These are phyloP conservation scores for Thaleichthys pacificus DNA, from an alignment of 2,797 vertebrate genomes.

Conservation along the genomic window DNA sequence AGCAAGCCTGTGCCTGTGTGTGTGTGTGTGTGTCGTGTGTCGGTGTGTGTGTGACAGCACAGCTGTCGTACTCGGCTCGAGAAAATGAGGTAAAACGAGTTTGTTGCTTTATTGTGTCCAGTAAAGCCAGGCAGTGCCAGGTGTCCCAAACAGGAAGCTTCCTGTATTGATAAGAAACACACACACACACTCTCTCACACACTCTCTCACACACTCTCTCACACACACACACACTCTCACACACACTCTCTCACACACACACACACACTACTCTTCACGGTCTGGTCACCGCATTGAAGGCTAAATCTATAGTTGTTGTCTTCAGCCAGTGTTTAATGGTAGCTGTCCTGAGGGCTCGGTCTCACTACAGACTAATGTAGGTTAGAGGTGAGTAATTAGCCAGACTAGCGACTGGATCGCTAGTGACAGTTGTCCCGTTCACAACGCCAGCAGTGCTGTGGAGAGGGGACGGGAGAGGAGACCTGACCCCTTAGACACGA, in stretches of 20 bases:
- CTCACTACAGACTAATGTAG: neutral
- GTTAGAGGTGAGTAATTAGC: neutral
- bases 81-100: neutral
- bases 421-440: slow-evolving; percentile 10
- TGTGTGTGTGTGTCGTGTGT: neutral
- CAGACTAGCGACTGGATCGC: neutral
- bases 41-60: neutral
- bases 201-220: neutral
- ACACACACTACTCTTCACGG: neutral
- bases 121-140: neutral
- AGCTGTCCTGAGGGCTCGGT: neutral
- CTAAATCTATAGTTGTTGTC: neutral
- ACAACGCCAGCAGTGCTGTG: neutral
- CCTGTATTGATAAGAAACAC: neutral
- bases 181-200: neutral
- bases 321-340: neutral
- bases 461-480: slow-evolving; percentile 12
- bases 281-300: neutral
- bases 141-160: slow-evolving; percentile 5
- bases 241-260: neutral
- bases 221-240: neutral
- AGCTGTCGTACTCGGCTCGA: slow-evolving; percentile 17
- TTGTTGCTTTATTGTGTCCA: slow-evolving; percentile 9
- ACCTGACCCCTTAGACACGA: slow-evolving; percentile 8
- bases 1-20: neutral